Evolutionary conservation across 2,888 invertebrate genomes (phyloP).

Genomic region (Drosophila parthenogenetica): DNA sequence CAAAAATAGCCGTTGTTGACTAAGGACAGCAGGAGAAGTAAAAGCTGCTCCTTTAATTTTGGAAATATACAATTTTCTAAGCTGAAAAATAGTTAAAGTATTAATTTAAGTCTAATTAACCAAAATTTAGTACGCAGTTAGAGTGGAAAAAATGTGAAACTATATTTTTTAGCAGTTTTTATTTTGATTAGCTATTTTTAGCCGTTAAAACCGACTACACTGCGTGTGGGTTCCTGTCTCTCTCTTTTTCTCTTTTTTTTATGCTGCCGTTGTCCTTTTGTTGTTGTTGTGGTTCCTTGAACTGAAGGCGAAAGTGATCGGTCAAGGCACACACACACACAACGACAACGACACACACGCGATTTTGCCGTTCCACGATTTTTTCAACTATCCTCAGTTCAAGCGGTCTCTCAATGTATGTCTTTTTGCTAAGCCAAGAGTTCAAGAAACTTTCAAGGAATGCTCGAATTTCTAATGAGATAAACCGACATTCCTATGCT

Average conservation of each 20-base stretch:
- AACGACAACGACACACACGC: constrained; percentile 6
- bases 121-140: too few relatives aligned
- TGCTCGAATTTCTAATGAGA: constrained; percentile 65
- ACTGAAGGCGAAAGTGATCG: constrained; percentile 72
- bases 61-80: too few relatives aligned
- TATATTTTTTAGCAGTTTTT: too few relatives aligned
- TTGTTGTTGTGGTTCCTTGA: constrained; percentile 51
- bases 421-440: constrained; percentile 32
- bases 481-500: constrained; percentile 53
- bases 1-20: background rate
- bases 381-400: constrained; percentile 35
- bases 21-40: too few relatives aligned
- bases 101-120: too few relatives aligned
- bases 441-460: constrained; percentile 72
- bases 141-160: too few relatives aligned
- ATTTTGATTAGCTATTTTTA: too few relatives aligned
- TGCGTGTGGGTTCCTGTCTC: constrained; percentile 20
- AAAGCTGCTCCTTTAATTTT: too few relatives aligned
- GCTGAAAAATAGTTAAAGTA: too few relatives aligned
- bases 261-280: constrained; percentile 13
- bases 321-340: constrained; percentile 50
- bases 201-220: too few relatives aligned
- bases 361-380: constrained; percentile 55
- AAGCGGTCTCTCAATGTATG: constrained; percentile 41
- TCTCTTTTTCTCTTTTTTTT: background rate